These are phyloP conservation scores for Sycophila sp. DNA, from an alignment of 1,140 invertebrate genomes.

Conservation along the genomic window DNA sequence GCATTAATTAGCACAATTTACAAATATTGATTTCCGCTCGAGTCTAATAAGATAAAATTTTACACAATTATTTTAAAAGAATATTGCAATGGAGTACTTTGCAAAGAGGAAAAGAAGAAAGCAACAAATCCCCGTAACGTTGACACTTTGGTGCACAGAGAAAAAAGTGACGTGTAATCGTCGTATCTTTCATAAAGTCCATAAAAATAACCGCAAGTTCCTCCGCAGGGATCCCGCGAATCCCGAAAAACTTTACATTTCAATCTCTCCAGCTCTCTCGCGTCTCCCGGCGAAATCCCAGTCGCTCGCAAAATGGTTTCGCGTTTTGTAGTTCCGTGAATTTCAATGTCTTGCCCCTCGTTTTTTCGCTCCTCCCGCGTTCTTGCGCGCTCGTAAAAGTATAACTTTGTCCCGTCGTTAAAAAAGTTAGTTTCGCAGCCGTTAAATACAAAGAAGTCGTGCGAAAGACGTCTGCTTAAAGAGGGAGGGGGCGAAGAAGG, in stretches of 20 bases:
- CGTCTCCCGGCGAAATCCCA: slow-evolving; percentile 42
- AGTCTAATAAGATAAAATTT: no score
- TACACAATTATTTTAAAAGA: no score
- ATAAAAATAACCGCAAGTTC: slow-evolving; percentile 17
- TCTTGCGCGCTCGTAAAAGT: slow-evolving; percentile 41
- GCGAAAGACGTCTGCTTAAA: slow-evolving; percentile 36
- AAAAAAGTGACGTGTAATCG: slow-evolving; percentile 20
- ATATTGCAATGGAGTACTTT: no score
- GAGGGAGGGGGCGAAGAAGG: slow-evolving; percentile 27
- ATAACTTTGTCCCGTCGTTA: slow-evolving; percentile 60
- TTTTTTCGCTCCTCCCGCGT: slow-evolving; percentile 18
- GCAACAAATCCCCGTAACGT: no score
- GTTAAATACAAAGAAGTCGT: slow-evolving; percentile 59
- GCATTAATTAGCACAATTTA: no score
- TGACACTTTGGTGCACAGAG: no score
- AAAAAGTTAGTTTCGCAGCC: slow-evolving; percentile 50
- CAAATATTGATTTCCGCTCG: no score
- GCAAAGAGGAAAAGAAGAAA: background rate
- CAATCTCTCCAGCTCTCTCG: slow-evolving; percentile 37
- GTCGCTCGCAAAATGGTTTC: slow-evolving; percentile 43
- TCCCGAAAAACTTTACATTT: slow-evolving; percentile 30
- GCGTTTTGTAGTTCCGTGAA: slow-evolving; percentile 47
- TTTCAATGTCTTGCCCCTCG: slow-evolving; percentile 37
- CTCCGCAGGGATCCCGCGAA: background rate
- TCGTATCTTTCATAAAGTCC: slow-evolving; percentile 18